Evolutionary conservation across 2,888 invertebrate species (phyloP), one percentile per base, ranked within the genome.

Genomic region (Oscheius myriophilus): DNA sequence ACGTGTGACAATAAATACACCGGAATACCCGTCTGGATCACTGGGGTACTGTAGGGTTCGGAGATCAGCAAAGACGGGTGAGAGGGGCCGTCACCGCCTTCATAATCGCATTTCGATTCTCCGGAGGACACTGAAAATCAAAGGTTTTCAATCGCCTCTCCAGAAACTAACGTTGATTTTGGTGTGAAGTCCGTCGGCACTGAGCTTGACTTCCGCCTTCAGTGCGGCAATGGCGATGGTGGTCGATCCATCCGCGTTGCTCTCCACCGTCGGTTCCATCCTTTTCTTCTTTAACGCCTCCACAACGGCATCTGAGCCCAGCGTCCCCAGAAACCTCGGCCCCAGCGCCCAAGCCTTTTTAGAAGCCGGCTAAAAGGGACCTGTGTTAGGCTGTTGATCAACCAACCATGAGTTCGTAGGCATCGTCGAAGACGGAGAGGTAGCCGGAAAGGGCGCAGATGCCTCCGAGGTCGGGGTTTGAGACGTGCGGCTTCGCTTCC

Each of bases 371-470:
- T 58, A 23, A 58, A 58, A 33, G 14, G 14, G 23, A 9, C 23
- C 21, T 55, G 25, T 55, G 25, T 21, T 18, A 55, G 41, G 49
- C 16, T 4, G 25, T 51, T 25, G 33, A 49, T 1, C 16, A 68
- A 1, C 57, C 45, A 42, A 69, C 76, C 67, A 53, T 18, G 21
- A 84, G 53, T 54, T 81, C 69, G 58, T 78, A 75, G 2, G 70
- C 67, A 65, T 84, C 82, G 65, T 84, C 78, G 59, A 79, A 82
- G 39, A 76, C 75, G 16, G 75, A 76, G 16, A 84, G 75, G 16
- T 74, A 69, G 7, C 83, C 83, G 11, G 67, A 67, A 12, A 84
- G 52, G 16, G 73, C 59, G 41, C 79, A 75, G 42, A 81, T 45
- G 18, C 18, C 26, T 1, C 78, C 81, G 1, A 69, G 7, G 16